These are phyloP conservation scores for Neogobius melanostomus DNA, from an alignment of 2,113 vertebrate species.

Conservation along the genomic window DNA sequence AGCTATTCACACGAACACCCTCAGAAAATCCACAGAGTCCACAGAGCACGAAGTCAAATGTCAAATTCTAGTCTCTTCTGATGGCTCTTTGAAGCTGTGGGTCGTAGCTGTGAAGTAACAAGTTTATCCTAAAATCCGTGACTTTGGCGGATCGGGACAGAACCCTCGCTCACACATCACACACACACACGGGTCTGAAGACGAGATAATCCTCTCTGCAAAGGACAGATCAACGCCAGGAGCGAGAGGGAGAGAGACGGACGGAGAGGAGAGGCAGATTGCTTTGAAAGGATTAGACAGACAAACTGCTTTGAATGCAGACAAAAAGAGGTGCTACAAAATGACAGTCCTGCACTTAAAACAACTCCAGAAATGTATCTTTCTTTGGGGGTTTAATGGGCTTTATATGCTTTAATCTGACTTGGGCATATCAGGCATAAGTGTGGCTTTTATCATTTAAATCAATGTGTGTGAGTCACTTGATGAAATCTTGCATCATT, in stretches of 20 bases:
- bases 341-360: neutral
- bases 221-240: slow-evolving; percentile 29
- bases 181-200: slow-evolving; percentile 46
- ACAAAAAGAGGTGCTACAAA: neutral
- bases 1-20: too few species aligned
- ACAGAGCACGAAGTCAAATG: slow-evolving; percentile 51
- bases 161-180: slow-evolving; percentile 52
- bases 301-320: slow-evolving; percentile 3
- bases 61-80: slow-evolving; percentile 40
- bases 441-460: too few species aligned
- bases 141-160: slow-evolving; percentile 48
- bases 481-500: too few species aligned
- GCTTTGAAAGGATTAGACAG: slow-evolving; percentile 18
- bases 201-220: slow-evolving; percentile 10
- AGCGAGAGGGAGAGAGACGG: neutral
- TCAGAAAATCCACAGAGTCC: slow-evolving; percentile 2
- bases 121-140: slow-evolving; percentile 54
- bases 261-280: slow-evolving; percentile 10
- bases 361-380: neutral
- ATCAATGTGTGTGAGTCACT: too few species aligned
- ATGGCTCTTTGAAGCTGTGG: slow-evolving; percentile 52
- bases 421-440: too few species aligned
- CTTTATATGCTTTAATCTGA: too few species aligned
- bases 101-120: slow-evolving; percentile 32
- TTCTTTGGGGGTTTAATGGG: too few species aligned